Evolutionary conservation across 2,888 invertebrate species (phyloP).

Genomic region (Plagiodera versicolora): DNA sequence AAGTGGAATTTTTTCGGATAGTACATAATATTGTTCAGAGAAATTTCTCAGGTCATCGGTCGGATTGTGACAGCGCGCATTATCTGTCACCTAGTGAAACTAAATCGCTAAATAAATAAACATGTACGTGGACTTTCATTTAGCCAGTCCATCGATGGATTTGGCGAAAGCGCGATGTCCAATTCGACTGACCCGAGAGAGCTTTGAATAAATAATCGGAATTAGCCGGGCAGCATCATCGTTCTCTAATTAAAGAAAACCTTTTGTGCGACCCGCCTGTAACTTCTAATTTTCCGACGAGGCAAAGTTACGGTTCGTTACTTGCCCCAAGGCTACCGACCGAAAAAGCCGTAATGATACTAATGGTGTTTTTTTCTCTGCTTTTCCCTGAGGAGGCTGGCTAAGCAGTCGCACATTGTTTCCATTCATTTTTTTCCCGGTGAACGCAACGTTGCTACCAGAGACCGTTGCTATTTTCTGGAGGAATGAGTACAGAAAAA

Average conservation of each 20-base stretch:
- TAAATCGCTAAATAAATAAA: too few relatives aligned
- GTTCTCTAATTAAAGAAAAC: conserved; percentile 17
- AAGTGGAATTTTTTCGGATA: too few relatives aligned
- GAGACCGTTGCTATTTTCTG: too few relatives aligned
- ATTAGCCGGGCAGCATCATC: conserved; percentile 1
- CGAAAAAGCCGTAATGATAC: not conserved
- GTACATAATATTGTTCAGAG: too few relatives aligned
- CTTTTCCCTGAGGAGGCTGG: not conserved
- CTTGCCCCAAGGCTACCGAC: not conserved
- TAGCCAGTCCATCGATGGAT: not conserved
- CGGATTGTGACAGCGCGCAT: too few relatives aligned
- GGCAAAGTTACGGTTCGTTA: not conserved
- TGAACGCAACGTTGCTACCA: not conserved
- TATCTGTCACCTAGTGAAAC: too few relatives aligned
- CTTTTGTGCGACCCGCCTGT: conserved; percentile 12
- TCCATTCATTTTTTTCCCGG: not conserved
- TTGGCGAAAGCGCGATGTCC: not conserved
- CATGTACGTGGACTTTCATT: too few relatives aligned
- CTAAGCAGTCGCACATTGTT: too few relatives aligned
- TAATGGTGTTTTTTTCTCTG: not conserved
- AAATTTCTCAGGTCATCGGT: too few relatives aligned
- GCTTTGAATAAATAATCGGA: conserved; percentile 16
- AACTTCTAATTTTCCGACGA: not conserved
- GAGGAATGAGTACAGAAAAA: too few relatives aligned
- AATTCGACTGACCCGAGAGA: not conserved